phyloP scores from a whole-genome alignment of 2,888 invertebrate species.

The Mesorhabditis belari region DNA sequence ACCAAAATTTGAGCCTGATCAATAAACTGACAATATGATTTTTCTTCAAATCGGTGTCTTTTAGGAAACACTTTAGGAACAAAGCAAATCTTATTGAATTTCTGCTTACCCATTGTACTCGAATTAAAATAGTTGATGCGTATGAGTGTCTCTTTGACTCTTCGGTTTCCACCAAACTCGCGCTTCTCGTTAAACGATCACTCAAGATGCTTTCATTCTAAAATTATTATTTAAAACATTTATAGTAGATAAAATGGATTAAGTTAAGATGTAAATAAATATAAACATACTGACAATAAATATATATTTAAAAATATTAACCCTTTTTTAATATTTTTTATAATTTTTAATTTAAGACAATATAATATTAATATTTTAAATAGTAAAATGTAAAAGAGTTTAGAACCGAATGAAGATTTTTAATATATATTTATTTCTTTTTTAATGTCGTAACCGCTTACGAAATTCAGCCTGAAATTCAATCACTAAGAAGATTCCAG shows the following conservation, averaged over 20 bases:
- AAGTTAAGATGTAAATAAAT: constrained; percentile 7
- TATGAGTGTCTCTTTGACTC: constrained; percentile 16
- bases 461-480: too few species aligned
- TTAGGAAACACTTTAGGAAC: too few species aligned
- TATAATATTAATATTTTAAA: constrained; percentile 3
- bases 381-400: constrained; percentile 14
- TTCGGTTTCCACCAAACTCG: constrained; percentile 7
- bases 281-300: constrained; percentile 13
- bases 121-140: constrained; percentile 12
- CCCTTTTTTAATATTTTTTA: constrained; percentile 7
- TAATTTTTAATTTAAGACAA: constrained; percentile 2
- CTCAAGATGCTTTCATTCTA: constrained; percentile 7
- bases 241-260: neutral
- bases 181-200: constrained; percentile 8
- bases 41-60: too few species aligned
- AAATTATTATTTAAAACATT: constrained; percentile 8
- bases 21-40: too few species aligned
- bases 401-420: too few species aligned
- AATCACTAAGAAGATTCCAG: too few species aligned
- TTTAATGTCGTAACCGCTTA: constrained; percentile 16
- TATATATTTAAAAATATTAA: constrained; percentile 3
- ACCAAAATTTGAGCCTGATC: too few species aligned
- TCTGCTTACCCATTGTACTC: neutral
- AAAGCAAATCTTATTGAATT: too few species aligned
- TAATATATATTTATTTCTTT: constrained; percentile 10